Base-by-base conservation (phyloP, 2,888 invertebrate genomes). In the Macaria notata region DNA sequence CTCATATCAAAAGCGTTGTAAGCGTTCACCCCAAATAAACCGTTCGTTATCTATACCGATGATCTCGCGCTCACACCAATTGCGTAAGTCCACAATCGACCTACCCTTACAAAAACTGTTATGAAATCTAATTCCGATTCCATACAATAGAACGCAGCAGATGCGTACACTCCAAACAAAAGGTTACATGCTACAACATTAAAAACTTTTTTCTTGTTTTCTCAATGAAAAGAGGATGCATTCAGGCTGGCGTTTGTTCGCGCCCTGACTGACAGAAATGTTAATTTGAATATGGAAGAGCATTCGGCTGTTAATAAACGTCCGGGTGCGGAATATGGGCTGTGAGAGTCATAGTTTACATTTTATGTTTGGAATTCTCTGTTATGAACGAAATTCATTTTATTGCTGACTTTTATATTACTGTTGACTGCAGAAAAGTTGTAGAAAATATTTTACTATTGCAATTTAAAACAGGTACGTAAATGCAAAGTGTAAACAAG, bases 231-330 rank as follows among this genome's bases (percentile, higher is more conserved):
- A 55, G 51, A 48, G 53, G 56, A 54, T 36, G 52, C 33, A 51
- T 48, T 52, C 41, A 84, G 76, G 65, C 66, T 58, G 68, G 74
- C 77, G 82, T 80, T 75, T 76, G 79, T 81, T 76, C 74, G 81
- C 82, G 75, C 81, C 75, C 75, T 89, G 90, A 90, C 83, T 78
- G 90, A 90, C 90, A 82, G 81, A 79, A 86, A 78, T 75, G 83
- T 83, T 90, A 87, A 90, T 89, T 88, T 88, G 82, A 90, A 90
- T 90, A 86, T 86, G 88, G 86, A 78, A 71, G 79, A 73, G 86
- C 84, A 87, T 82, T 75, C 71, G 77, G 70, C 80, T 84, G 81
- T 61, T 50, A 44, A 63, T 50, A 59, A 46, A 45, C 52, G 44
- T 31, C 19, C 46, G 50, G 29, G 46, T 31, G 8, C 42, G 31